Evolutionary conservation across 2,113 vertebrate genomes (phyloP), one percentile per base, ranked within the genome.

Genomic region (Gallinago media): DNA sequence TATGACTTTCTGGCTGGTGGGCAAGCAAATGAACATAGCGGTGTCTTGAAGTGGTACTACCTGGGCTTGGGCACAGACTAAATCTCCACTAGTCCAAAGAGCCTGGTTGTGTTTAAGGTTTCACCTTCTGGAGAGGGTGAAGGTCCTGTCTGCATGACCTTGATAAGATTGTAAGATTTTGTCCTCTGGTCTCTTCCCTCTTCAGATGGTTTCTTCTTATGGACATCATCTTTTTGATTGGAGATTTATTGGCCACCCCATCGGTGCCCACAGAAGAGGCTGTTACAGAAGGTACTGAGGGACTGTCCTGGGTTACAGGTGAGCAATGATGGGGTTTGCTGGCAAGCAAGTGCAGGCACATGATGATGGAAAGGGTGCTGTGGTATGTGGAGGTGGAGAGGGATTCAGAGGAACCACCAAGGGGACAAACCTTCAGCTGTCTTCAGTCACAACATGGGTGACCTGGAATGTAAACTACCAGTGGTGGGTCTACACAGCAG

Each of bases 391-490:
- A 85, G 67, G 49, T 58, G 40, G 27, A 77, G 40, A 31, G 15
- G 21, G n/a, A 25, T 36, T 52, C 68, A 89, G 38, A 83, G 83
- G 66, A 80, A 26, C 32, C 25, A 49, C 27, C 25, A 75, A 27
- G 7, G 40, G 47, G 32, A 34, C n/a, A 63, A 62, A 84, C 29
- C 18, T 88, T 68, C 58, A 42, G 34, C 56, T 89, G 58, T 46
- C 26, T 44, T 12, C 34, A 34, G 0, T 32, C 31, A 34, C 1
- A 0, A 7, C 22, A 6, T 3, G 34, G n/a, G 12, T 40, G 34
- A 34, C 49, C 11, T 46, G 49, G 47, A 54, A 40, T 19, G 7
- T 16, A 40, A 66, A 58, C 6, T 42, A 26, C n/a, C 54, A 8
- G 2, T 36, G 23, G 2, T 55, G 34, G 52, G 22, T 13, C 52